A percentile compares a stretch with the other conserved stretches of the same genome.
phyloP scores from a whole-genome alignment of 2,888 invertebrate species.

The Seira ritae region DNA sequence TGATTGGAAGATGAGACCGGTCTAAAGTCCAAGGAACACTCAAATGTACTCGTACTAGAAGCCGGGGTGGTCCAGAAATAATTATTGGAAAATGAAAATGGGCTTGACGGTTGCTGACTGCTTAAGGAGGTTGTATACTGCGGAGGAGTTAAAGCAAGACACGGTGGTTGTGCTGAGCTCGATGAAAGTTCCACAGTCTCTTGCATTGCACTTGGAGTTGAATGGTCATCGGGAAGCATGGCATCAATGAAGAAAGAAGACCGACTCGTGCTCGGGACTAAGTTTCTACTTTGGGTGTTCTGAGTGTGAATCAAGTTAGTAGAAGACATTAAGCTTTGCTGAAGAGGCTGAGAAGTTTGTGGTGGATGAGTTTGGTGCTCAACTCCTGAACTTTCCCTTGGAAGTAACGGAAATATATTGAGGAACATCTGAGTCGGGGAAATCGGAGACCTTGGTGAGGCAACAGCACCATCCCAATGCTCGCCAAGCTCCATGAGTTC shows the following conservation, averaged over 20 bases:
- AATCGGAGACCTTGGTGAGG: constrained; percentile 72
- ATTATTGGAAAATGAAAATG: constrained; percentile 39
- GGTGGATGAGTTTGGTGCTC: constrained; percentile 21
- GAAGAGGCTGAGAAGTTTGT: neutral
- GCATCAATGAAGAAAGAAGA: constrained; percentile 72
- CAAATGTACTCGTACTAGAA: no score
- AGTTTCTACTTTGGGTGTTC: neutral
- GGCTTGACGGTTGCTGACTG: constrained; percentile 37
- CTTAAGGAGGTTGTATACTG: constrained; percentile 23
- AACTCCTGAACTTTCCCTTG: constrained; percentile 65
- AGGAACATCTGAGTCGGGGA: constrained; percentile 73
- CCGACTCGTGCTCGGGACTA: constrained; percentile 30
- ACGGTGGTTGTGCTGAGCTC: neutral
- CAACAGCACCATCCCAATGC: constrained; percentile 68
- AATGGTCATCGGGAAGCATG: constrained; percentile 71
- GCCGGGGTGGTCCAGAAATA: constrained; percentile 41
- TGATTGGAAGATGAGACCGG: neutral
- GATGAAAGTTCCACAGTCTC: neutral
- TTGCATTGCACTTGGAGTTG: neutral
- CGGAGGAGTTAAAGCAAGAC: constrained; percentile 53
- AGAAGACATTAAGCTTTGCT: no score
- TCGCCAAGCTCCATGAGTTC: constrained; percentile 72
- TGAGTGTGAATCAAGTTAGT: constrained; percentile 5
- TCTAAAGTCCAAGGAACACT: no score
- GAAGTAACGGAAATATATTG: constrained; percentile 72